Conservation (phyloP, 2,888 invertebrate genomes). For the Antheraea assamensis region DNA sequence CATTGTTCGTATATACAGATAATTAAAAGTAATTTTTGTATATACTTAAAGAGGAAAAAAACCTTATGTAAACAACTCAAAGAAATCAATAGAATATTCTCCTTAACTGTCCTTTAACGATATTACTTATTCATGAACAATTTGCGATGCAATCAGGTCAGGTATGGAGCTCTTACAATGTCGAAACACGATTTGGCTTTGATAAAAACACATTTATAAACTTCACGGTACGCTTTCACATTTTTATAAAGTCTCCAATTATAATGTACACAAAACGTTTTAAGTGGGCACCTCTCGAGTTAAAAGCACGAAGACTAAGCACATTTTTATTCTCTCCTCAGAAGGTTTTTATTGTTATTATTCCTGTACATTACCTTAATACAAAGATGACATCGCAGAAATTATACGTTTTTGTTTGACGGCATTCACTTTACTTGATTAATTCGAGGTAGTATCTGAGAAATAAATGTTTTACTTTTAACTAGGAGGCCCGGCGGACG, state of each 20-base stretch:
- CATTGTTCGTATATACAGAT: too few relatives aligned
- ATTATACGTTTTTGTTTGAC: background rate
- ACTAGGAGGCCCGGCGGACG: too few relatives aligned
- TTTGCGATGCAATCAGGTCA: slow-evolving; percentile 79
- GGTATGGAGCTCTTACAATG: slow-evolving; percentile 60
- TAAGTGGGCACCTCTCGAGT: background rate
- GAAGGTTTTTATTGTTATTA: background rate
- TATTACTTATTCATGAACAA: slow-evolving; percentile 81
- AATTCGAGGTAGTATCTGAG: background rate
- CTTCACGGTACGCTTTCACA: slow-evolving; percentile 54
- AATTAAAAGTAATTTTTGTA: too few relatives aligned
- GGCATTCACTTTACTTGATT: background rate
- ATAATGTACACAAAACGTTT: slow-evolving; percentile 3
- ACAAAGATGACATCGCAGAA: slow-evolving; percentile 4
- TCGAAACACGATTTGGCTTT: slow-evolving; percentile 70
- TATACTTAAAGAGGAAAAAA: too few relatives aligned
- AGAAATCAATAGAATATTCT: slow-evolving; percentile 30
- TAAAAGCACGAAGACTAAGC: slow-evolving; percentile 6
- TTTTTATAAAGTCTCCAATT: slow-evolving; percentile 50
- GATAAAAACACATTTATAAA: slow-evolving; percentile 71
- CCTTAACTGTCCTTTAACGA: slow-evolving; percentile 59
- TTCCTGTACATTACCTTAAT: slow-evolving; percentile 4
- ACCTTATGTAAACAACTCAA: background rate
- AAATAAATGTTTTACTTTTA: background rate
- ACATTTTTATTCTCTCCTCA: background rate